Evolutionary conservation across 1,140 invertebrate species (phyloP), one percentile per base, ranked within the genome.

Genomic region (Goniozus legneri): DNA sequence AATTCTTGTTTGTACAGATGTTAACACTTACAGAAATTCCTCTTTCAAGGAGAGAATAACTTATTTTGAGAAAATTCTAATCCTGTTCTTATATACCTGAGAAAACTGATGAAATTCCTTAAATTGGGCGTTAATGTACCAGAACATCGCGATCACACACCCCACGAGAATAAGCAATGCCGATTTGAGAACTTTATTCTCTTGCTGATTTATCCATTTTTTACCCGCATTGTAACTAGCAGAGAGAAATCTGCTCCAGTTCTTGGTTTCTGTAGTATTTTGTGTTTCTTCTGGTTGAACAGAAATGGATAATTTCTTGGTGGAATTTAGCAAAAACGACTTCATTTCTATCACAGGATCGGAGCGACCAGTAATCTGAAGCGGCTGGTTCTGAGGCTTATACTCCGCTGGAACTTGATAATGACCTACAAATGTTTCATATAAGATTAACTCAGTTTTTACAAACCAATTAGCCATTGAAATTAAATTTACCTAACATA

Each of bases 361-460:
- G n/a, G 75, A 76, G 6, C 70, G 69, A 18, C 82, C 80, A 7
- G 80, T 75, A 22, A 85, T 81, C 58, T 79, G 79, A 19, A 79
- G 64, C 0, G 74, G 74, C 32, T 78, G 71, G 37, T 71, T 72
- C 30, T 69, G 66, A 0, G 60, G 50, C 44, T 70, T 67, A 45
- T 71, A 75, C 39, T 73, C 74, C 1, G 52, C 43, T 0, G 68
- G 89, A 44, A 93, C 80, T 75, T 91, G 84, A 65, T 95, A 92
- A 66, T 93, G 86, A 2, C 87, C 86, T 55, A 81, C 60, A 59
- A 82, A n/a, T n/a, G n/a, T n/a, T 15, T 18, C 8, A 19, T 18
- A 19, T 37, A 16, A 4, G 3, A 22, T 15, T 22, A 35, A 36
- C 15, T 34, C 6, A 6, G 6, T 12, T 40, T 27, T 30, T 39